Evolutionary conservation across 2,888 invertebrate genomes (phyloP), one percentile per base, ranked within the genome.

Genomic region (Aphelenchoides bicaudatus): DNA sequence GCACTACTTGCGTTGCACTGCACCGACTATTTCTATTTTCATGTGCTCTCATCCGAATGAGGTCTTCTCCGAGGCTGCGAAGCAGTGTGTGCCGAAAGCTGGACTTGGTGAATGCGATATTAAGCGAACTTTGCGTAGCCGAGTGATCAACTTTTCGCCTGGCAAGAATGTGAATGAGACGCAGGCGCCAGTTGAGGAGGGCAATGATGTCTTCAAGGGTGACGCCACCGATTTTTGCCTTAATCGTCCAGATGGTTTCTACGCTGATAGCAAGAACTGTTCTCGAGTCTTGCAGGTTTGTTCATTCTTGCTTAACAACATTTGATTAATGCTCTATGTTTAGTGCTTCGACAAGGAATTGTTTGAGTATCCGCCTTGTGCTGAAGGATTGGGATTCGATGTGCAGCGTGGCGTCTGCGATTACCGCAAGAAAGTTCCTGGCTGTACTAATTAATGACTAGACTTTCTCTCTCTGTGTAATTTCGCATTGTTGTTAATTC

Each of bases 341-440:
- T 50, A 73, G 71, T 73, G 73, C 57, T 71, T 67, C 60, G 70
- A 63, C 25, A 61, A 62, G 10, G 65, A 66, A 13, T 46, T 68
- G 38, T 75, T 73, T 59, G 71, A 68, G 53, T 68, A 69, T 46
- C 67, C 69, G 39, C 51, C 69, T 2, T 75, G 75, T 54, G 60
- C 65, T 5, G 58, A 64, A 5, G 65, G 62, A 5, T 62, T 75
- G 6, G 71, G 66, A 4, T 75, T 75, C 64, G 67, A 75, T 51
- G 73, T 74, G 39, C 19, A 38, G 6, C 61, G 53, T 6, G 65
- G 67, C 16, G 58, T 63, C 10, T 75, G 75, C 48, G 72, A 75
- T 58, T 75, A 75, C 59, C 63, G 64, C 23, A 25, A 29, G 8
- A 54, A 39, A 19, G 55, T 54, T 54, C 55, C 58, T 2, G 56